A percentile compares a stretch with the other conserved stretches of the same genome.
These are phyloP conservation scores for Anguilla obscura DNA, from an alignment of 2,797 vertebrate species.

Conservation along the genomic window DNA sequence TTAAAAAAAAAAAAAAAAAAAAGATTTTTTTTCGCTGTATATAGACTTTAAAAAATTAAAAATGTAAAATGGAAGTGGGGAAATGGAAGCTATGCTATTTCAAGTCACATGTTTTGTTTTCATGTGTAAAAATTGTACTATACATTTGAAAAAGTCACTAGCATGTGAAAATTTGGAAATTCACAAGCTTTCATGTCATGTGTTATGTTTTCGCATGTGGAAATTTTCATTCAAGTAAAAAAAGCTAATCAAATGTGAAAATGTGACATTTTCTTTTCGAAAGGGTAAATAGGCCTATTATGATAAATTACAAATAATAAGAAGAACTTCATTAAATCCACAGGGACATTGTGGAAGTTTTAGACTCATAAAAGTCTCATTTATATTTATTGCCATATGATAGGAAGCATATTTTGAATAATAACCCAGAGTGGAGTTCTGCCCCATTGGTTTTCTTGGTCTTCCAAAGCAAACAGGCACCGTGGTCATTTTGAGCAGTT, in stretches of 20 bases:
- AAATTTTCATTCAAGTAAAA: no score
- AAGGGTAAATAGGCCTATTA: neutral
- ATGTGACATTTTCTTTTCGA: neutral
- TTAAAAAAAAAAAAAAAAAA: no score
- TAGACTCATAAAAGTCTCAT: neutral
- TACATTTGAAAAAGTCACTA: no score
- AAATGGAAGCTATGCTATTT: no score
- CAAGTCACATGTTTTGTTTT: no score
- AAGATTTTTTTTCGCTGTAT: no score
- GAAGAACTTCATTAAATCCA: neutral
- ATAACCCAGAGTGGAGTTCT: neutral
- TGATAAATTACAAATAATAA: neutral
- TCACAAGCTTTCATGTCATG: neutral
- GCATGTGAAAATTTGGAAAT: no score
- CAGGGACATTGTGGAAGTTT: neutral
- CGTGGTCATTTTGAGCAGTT: neutral
- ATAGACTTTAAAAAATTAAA: no score
- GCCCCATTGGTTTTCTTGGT: neutral
- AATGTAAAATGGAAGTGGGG: no score
- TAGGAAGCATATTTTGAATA: neutral
- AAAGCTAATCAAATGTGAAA: neutral
- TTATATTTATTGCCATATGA: neutral
- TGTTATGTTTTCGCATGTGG: neutral
- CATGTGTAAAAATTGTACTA: no score
- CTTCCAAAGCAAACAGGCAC: neutral